phyloP scores from a whole-genome alignment of 2,797 vertebrate species.

The Oceanodroma leucorhoa region DNA sequence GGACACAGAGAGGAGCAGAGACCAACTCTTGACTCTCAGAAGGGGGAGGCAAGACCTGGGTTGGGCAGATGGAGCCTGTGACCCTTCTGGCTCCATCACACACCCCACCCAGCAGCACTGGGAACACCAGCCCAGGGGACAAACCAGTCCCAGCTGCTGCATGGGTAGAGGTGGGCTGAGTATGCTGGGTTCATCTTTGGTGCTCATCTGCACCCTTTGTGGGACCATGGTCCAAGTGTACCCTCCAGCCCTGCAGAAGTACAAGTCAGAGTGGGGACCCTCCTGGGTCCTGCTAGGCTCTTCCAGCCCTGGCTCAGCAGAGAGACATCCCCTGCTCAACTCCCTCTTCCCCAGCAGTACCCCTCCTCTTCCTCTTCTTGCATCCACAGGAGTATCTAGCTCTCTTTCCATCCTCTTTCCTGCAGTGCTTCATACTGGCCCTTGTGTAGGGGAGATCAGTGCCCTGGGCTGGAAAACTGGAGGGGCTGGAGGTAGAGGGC shows the following conservation, averaged over 20 bases:
- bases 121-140: not conserved
- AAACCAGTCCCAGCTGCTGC: not conserved
- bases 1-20: not conserved
- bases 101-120: not conserved
- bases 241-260: not conserved
- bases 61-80: not conserved
- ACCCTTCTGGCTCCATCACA: not conserved
- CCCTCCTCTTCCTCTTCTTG: not conserved
- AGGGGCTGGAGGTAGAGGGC: not conserved
- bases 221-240: not conserved
- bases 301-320: not conserved
- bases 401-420: not conserved
- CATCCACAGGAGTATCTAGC: no score
- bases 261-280: not conserved
- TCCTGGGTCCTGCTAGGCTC: not conserved
- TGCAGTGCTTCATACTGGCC: not conserved
- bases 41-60: not conserved
- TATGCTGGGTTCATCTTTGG: not conserved
- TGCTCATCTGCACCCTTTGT: not conserved
- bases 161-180: not conserved
- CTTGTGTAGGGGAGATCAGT: not conserved
- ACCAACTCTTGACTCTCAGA: not conserved
- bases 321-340: not conserved
- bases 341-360: not conserved
- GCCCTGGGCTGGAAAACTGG: not conserved